A percentile compares a stretch with the other conserved stretches of the same genome.
Conservation (phyloP, 2,797 vertebrate genomes). For the Cyclura pinguis region DNA sequence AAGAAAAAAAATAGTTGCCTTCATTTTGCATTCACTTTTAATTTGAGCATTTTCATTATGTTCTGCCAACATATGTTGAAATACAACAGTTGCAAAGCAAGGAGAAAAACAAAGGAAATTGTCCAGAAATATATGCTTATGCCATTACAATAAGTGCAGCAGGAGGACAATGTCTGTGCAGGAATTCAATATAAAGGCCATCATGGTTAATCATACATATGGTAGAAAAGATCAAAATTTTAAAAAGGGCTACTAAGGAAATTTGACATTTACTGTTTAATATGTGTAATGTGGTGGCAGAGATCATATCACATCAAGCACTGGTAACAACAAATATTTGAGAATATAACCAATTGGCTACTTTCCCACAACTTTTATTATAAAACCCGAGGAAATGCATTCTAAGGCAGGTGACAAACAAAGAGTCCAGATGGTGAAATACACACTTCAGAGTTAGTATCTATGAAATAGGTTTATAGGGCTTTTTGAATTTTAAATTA, state of each 20-base stretch:
- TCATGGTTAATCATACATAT: background rate
- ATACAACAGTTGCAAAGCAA: constrained; percentile 1
- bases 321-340: background rate
- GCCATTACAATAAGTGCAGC: constrained; percentile 7
- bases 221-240: background rate
- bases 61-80: background rate
- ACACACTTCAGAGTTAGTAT: background rate
- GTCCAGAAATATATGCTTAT: background rate
- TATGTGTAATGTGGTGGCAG: background rate
- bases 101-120: background rate
- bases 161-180: background rate
- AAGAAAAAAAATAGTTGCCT: background rate
- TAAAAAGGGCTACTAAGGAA: background rate
- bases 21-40: background rate
- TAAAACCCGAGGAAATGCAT: background rate
- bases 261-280: constrained; percentile 26
- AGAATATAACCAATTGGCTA: background rate
- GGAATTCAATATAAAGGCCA: background rate
- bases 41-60: background rate
- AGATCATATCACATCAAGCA: background rate
- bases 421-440: constrained; percentile 2
- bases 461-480: background rate
- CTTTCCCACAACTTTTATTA: constrained; percentile 5
- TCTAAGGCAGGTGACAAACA: background rate
- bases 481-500: constrained; percentile 30